Conservation (phyloP, 2,113 vertebrate species). For the Thunnus thynnus region DNA sequence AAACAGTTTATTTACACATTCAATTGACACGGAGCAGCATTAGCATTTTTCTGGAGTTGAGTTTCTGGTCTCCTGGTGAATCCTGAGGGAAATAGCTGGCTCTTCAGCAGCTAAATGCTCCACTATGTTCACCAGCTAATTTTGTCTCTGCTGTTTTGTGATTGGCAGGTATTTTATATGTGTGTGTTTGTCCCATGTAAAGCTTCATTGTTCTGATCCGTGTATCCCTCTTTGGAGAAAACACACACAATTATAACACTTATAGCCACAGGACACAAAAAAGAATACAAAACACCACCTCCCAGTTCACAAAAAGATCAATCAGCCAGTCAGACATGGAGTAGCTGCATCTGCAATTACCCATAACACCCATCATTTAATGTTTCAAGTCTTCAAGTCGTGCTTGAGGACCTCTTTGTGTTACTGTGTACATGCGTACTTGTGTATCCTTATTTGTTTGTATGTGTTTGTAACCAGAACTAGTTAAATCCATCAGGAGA, state of each 20-base stretch:
- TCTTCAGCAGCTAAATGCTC: no score
- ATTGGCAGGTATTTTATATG: no score
- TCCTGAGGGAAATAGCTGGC: no score
- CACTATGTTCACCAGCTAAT: no score
- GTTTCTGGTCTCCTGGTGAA: no score
- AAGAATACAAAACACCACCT: not conserved
- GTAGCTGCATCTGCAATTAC: conserved; percentile 4
- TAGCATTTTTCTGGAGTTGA: no score
- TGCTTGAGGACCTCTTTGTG: not conserved
- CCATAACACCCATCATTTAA: conserved; percentile 11
- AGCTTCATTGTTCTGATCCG: no score
- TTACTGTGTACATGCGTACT: not conserved
- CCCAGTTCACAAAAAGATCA: conserved; percentile 21
- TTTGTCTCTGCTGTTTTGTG: no score
- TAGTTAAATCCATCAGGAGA: conserved; percentile 10
- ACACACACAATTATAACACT: not conserved
- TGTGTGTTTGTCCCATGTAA: no score
- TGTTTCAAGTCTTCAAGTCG: not conserved
- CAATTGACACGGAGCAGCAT: no score
- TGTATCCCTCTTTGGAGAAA: no score
- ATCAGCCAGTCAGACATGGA: conserved; percentile 21
- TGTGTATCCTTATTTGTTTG: not conserved
- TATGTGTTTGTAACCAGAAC: not conserved
- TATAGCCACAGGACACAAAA: not conserved
- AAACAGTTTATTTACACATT: no score